These are phyloP conservation scores for Andricus curvator DNA, from an alignment of 2,888 invertebrate genomes.

Conservation along the genomic window DNA sequence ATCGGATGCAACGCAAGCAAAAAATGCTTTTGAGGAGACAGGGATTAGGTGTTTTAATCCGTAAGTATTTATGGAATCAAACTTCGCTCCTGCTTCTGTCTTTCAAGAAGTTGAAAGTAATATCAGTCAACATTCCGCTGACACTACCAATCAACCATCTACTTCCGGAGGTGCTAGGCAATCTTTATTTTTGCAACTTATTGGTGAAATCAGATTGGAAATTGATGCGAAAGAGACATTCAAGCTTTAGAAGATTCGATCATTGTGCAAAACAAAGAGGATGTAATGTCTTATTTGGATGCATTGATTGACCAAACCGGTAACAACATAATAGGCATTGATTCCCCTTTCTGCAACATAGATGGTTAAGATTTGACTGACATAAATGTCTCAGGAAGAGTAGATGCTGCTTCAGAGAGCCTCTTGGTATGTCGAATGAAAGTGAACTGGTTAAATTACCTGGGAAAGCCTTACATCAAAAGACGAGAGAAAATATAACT, in stretches of 20 bases:
- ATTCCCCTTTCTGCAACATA: background rate
- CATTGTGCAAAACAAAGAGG: background rate
- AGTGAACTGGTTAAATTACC: too few species aligned
- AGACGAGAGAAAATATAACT: too few species aligned
- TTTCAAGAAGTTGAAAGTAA: background rate
- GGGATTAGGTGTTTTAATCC: slow-evolving; percentile 51
- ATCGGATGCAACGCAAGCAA: slow-evolving; percentile 63
- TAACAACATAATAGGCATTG: background rate
- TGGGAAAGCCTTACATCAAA: too few species aligned
- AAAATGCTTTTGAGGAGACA: slow-evolving; percentile 64
- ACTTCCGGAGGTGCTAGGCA: background rate
- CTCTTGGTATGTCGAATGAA: too few species aligned
- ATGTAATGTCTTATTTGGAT: too few species aligned
- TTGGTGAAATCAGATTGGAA: background rate
- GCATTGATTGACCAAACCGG: background rate
- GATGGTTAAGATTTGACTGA: background rate
- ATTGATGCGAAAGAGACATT: background rate
- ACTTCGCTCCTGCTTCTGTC: background rate
- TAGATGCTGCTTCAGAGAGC: too few species aligned
- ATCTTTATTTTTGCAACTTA: background rate
- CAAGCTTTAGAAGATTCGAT: background rate
- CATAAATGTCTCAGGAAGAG: background rate
- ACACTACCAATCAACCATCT: background rate
- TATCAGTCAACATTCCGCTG: background rate
- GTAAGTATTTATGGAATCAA: slow-evolving; percentile 6